phyloP scores from a whole-genome alignment of 2,797 vertebrate genomes.

The Cyprinodon diabolis region DNA sequence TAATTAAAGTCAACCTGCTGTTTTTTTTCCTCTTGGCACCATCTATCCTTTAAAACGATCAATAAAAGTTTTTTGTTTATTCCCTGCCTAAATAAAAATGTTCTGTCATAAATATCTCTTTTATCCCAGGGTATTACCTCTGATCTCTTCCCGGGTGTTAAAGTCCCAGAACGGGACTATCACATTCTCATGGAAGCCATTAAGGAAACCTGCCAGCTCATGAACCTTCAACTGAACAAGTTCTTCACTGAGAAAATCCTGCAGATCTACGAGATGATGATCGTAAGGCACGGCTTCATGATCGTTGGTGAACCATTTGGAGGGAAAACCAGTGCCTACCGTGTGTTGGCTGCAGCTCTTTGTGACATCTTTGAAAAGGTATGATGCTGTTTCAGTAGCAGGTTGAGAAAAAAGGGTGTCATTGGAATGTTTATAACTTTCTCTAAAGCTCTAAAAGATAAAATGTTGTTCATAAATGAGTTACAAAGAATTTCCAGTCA shows the following conservation, averaged over 20 bases:
- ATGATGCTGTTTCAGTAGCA: conserved; percentile 21
- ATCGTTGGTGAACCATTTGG: conserved; percentile 92
- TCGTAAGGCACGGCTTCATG: conserved; percentile 93
- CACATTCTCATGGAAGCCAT: conserved; percentile 84
- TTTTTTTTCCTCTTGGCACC: too few relatives aligned
- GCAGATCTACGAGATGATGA: conserved; percentile 94
- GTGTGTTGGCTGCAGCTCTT: conserved; percentile 86
- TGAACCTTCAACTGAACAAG: conserved; percentile 89
- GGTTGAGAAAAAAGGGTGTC: background rate
- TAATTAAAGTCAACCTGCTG: too few relatives aligned
- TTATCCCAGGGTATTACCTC: conserved; percentile 88
- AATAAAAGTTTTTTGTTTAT: too few relatives aligned
- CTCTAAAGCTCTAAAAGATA: too few relatives aligned
- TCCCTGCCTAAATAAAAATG: too few relatives aligned
- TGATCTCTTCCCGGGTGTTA: conserved; percentile 91
- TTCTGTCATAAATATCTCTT: background rate
- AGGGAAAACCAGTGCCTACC: conserved; percentile 89
- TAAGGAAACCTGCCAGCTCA: conserved; percentile 80
- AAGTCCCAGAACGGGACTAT: conserved; percentile 89
- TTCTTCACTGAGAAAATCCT: conserved; percentile 90
- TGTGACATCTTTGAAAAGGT: conserved; percentile 86
- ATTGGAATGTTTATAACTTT: background rate
- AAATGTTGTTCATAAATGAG: too few relatives aligned
- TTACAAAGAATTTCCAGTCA: too few relatives aligned
- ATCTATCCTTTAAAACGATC: too few relatives aligned